These are phyloP conservation scores for Theretra japonica DNA, from an alignment of 2,888 invertebrate species.

Conservation along the genomic window DNA sequence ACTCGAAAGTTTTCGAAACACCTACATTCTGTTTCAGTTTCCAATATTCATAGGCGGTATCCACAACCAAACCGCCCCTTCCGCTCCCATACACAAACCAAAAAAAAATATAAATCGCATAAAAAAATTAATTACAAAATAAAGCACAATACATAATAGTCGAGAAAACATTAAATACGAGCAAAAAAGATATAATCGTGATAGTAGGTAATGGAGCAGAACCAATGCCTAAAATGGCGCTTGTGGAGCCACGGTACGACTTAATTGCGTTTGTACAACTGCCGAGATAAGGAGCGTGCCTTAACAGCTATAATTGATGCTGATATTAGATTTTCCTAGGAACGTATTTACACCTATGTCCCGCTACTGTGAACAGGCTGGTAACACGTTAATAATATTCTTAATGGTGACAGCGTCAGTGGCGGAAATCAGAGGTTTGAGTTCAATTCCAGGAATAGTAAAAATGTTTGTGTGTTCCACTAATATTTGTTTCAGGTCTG, in stretches of 20 bases:
- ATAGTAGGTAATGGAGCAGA: slow-evolving; percentile 53
- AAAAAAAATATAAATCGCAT: neutral
- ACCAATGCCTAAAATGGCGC: slow-evolving; percentile 55
- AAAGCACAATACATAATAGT: slow-evolving; percentile 11
- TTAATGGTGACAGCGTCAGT: no score
- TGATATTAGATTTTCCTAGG: neutral
- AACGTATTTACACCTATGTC: neutral
- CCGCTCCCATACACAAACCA: neutral
- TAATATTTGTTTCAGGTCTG: no score
- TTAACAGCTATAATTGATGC: slow-evolving; percentile 17
- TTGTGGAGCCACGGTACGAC: slow-evolving; percentile 33
- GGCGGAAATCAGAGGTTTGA: no score
- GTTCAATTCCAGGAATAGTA: no score
- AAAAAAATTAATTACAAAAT: slow-evolving; percentile 6
- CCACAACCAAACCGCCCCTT: no score
- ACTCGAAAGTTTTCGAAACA: no score
- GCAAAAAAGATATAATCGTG: slow-evolving; percentile 62
- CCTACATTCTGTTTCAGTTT: no score
- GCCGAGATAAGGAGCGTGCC: slow-evolving; percentile 23
- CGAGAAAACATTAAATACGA: slow-evolving; percentile 24
- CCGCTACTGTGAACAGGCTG: neutral
- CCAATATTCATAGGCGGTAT: no score
- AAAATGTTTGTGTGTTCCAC: no score
- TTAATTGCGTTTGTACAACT: slow-evolving; percentile 31
- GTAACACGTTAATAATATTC: no score